phyloP scores from a whole-genome alignment of 1,140 invertebrate genomes.

The Antheraea mylitta region DNA sequence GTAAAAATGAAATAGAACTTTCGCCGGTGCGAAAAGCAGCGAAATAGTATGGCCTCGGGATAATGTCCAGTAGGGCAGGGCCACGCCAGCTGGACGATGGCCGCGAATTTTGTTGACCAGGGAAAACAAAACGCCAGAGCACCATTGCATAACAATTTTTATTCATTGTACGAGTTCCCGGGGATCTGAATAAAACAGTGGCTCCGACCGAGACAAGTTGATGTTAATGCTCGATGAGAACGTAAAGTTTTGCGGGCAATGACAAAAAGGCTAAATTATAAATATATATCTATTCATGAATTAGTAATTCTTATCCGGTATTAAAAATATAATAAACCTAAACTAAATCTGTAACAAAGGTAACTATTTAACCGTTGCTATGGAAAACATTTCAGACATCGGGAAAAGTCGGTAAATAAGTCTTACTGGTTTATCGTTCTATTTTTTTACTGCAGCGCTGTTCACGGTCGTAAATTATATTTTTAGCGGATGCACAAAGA shows the following conservation, averaged over 20 bases:
- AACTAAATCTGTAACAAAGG: too few relatives aligned
- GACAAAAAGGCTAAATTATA: conserved; percentile 16
- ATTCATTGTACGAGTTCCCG: conserved; percentile 53
- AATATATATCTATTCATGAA: too few relatives aligned
- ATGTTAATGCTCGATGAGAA: conserved; percentile 57
- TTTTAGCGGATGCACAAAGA: too few relatives aligned
- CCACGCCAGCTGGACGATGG: conserved; percentile 46
- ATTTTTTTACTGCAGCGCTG: too few relatives aligned
- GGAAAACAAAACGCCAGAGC: conserved; percentile 46
- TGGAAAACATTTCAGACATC: too few relatives aligned
- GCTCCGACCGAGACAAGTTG: conserved; percentile 48
- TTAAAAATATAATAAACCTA: too few relatives aligned
- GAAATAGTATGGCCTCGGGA: conserved; percentile 24
- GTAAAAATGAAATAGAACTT: conserved; percentile 48
- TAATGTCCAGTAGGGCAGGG: conserved; percentile 27
- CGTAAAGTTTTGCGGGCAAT: conserved; percentile 40
- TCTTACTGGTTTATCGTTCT: too few relatives aligned
- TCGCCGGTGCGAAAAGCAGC: conserved; percentile 22
- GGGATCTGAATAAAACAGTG: conserved; percentile 63
- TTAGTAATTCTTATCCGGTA: too few relatives aligned
- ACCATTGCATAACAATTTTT: conserved; percentile 52
- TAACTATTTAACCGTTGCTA: too few relatives aligned
- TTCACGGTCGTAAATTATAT: too few relatives aligned
- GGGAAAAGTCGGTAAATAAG: too few relatives aligned
- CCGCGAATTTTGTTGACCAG: conserved; percentile 62